Conservation (phyloP, 1,140 invertebrate species). For the Bombyx mori region DNA sequence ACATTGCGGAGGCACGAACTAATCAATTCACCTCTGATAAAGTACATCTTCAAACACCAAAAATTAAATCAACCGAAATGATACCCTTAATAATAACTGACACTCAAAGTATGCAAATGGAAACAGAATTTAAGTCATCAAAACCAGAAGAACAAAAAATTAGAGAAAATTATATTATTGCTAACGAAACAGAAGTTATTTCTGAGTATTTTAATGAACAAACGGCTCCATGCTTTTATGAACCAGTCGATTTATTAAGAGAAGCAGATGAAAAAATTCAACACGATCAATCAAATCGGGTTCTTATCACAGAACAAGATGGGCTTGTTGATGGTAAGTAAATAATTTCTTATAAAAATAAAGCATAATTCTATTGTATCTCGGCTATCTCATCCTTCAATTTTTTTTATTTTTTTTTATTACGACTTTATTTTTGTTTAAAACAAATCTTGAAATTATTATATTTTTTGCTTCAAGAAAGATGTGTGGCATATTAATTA, state of each 20-base stretch:
- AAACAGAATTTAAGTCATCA: constrained; percentile 31
- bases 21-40: constrained; percentile 27
- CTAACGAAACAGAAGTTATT: constrained; percentile 34
- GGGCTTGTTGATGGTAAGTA: constrained; percentile 33
- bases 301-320: constrained; percentile 28
- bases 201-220: constrained; percentile 37
- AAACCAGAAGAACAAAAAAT: constrained; percentile 30
- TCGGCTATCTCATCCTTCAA: too few relatives aligned
- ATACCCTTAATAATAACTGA: constrained; percentile 46
- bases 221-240: constrained; percentile 19
- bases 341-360: background rate
- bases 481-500: too few relatives aligned
- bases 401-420: too few relatives aligned
- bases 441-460: too few relatives aligned
- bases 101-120: constrained; percentile 38
- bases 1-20: constrained; percentile 30
- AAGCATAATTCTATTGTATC: too few relatives aligned
- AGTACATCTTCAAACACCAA: constrained; percentile 26
- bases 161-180: constrained; percentile 23
- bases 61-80: constrained; percentile 24
- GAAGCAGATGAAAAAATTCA: constrained; percentile 18
- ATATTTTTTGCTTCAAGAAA: too few relatives aligned
- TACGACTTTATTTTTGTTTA: too few relatives aligned
- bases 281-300: constrained; percentile 13
- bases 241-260: constrained; percentile 15